Evolutionary conservation across 2,797 vertebrate genomes (phyloP).

Genomic region (Neosilurus hyrtlii): DNA sequence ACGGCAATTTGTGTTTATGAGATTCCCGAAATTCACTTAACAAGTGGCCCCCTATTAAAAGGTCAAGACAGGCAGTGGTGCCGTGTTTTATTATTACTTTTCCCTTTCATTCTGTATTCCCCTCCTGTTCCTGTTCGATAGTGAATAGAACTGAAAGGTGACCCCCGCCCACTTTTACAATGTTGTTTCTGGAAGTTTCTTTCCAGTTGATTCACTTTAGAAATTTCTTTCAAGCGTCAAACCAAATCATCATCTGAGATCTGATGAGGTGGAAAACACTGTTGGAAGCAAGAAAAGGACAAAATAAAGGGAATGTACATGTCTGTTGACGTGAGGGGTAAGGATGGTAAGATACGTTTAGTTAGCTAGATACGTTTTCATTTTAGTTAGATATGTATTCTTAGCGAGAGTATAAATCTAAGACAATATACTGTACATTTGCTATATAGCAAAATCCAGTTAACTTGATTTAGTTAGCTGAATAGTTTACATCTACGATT

Average conservation of each 20-base stretch:
- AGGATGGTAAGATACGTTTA: neutral
- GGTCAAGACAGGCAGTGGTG: slow-evolving; percentile 50
- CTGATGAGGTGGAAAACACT: neutral
- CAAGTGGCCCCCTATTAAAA: slow-evolving; percentile 58
- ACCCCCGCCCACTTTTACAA: slow-evolving; percentile 12
- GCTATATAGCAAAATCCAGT: no score
- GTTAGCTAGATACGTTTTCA: neutral
- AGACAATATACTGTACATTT: no score
- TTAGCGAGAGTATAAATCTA: no score
- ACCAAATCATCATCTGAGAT: no score
- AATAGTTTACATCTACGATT: no score
- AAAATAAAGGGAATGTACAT: neutral
- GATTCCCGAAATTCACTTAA: slow-evolving; percentile 63
- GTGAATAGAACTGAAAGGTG: neutral
- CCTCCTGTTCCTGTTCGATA: neutral
- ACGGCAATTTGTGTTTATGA: slow-evolving; percentile 65
- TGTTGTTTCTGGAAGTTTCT: neutral
- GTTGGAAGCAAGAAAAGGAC: neutral
- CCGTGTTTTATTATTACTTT: slow-evolving; percentile 24
- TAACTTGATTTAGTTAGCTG: no score
- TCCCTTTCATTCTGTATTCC: slow-evolving; percentile 11
- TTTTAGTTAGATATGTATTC: neutral
- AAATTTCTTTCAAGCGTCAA: neutral
- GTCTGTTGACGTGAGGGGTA: neutral
- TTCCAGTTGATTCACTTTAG: neutral